Evolutionary conservation across 2,888 invertebrate species (phyloP), one percentile per base, ranked within the genome.

Genomic region (Crioceris asparagi): DNA sequence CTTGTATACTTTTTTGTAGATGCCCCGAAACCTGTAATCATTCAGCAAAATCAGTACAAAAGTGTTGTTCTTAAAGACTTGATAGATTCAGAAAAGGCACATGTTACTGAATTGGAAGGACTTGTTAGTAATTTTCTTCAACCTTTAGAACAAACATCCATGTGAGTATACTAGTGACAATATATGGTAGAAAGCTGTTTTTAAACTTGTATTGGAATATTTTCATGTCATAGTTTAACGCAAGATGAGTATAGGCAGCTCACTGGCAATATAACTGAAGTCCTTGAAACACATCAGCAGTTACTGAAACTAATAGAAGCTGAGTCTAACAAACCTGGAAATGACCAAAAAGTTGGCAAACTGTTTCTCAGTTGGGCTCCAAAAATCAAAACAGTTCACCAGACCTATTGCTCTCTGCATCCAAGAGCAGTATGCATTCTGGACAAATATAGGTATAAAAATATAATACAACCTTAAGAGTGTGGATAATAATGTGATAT

Each of bases 341-440:
- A 72, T 5, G 83, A 87, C 46, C 90, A 93, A 62, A 73, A 87
- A 52, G 83, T 92, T 12, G 98, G 98, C 2, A 90, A 87, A 50
- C 69, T 93, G 8, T 94, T 97, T 63, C 67, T 98, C 41, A 82
- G 81, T 40, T 79, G 82, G 66, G 88, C 88, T 3, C 79, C 85
- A 14, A 74, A 75, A 56, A 74, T 90, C 49, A 91, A 93, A 66
- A 68, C 72, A 47, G 80, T 91, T 8, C 91, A 96, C 62, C 80
- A 83, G 55, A 71, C 74, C 10, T 98, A 97, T 64, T 96, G 96
- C 66, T 77, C 82, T 38, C 80, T 88, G 48, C 97, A 98, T 72
- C 97, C 97, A 1, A 78, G 80, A 64, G 94, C 94, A 46, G 93
- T 93, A 31, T 85, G 86, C 58, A 79, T 96, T 52, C 72, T 98